phyloP scores from a whole-genome alignment of 64 coral and sea anemone species.

The Montipora sp. region DNA sequence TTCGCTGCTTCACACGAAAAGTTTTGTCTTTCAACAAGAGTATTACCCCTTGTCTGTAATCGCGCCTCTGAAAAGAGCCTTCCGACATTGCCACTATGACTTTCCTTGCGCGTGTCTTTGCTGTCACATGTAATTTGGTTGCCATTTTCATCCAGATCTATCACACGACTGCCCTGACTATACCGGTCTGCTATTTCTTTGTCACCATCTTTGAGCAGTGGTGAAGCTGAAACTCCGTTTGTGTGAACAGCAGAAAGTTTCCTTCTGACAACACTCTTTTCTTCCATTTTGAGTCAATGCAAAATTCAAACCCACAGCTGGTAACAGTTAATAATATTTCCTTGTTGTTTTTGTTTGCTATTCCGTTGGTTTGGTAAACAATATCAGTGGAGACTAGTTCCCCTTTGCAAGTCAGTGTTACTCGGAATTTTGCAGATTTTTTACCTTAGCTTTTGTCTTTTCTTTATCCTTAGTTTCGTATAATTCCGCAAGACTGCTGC shows the following conservation, averaged over 20 bases:
- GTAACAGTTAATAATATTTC: not conserved
- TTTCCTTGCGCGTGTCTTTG: not conserved
- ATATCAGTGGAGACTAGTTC: too few species aligned
- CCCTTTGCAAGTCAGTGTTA: too few species aligned
- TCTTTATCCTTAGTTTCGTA: not conserved
- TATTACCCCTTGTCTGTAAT: not conserved
- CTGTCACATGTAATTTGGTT: not conserved
- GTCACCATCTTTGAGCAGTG: not conserved
- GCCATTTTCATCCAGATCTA: conserved; percentile 19
- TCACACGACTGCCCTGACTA: not conserved
- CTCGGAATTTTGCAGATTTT: not conserved
- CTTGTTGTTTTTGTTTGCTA: not conserved
- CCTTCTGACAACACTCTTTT: not conserved
- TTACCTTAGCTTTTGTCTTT: not conserved
- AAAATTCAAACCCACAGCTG: not conserved
- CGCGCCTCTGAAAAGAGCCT: not conserved
- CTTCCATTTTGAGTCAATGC: not conserved
- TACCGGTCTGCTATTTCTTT: not conserved
- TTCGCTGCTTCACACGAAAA: not conserved
- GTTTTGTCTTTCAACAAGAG: conserved; percentile 18
- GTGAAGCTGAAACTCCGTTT: not conserved
- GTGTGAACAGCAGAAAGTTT: not conserved
- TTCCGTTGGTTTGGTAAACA: too few species aligned
- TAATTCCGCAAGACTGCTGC: too few species aligned
- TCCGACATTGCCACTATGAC: not conserved